Evolutionary conservation across 2,113 vertebrate genomes (phyloP).

Genomic region (Sinocyclocheilus anshuiensis): DNA sequence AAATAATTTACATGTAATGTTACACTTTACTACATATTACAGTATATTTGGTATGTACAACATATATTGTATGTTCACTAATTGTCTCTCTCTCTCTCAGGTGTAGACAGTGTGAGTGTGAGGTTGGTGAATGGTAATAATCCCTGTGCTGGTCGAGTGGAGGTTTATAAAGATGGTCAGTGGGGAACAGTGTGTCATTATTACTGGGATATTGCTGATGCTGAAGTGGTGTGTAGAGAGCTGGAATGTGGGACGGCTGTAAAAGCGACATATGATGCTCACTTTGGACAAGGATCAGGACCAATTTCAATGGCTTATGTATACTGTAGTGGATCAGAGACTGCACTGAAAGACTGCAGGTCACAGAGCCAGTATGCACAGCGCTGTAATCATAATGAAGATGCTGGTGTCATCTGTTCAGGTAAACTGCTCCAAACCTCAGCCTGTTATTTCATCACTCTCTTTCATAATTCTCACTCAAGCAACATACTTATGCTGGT

Average conservation of each 20-base stretch:
- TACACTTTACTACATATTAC: neutral
- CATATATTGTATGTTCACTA: neutral
- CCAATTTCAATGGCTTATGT: neutral
- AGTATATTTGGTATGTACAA: neutral
- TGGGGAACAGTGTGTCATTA: neutral
- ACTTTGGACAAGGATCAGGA: slow-evolving; percentile 7
- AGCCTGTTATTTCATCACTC: neutral
- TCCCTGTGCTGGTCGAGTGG: too few species aligned
- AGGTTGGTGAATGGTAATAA: too few species aligned
- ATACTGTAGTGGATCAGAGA: slow-evolving; percentile 30
- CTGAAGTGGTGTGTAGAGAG: slow-evolving; percentile 8
- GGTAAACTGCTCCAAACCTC: neutral
- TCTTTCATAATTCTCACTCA: neutral
- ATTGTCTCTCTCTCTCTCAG: neutral
- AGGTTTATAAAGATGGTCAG: too few species aligned
- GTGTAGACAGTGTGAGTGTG: neutral
- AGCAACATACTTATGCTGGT: too few species aligned
- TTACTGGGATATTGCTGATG: neutral
- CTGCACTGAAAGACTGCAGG: slow-evolving; percentile 33
- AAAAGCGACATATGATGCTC: neutral
- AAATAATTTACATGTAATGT: neutral
- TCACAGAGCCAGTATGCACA: too few species aligned
- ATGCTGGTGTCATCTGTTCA: slow-evolving; percentile 41
- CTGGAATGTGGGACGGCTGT: neutral
- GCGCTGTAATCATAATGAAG: slow-evolving; percentile 36